phyloP scores from a whole-genome alignment of 2,888 invertebrate genomes.

The Notodonta dromedarius region DNA sequence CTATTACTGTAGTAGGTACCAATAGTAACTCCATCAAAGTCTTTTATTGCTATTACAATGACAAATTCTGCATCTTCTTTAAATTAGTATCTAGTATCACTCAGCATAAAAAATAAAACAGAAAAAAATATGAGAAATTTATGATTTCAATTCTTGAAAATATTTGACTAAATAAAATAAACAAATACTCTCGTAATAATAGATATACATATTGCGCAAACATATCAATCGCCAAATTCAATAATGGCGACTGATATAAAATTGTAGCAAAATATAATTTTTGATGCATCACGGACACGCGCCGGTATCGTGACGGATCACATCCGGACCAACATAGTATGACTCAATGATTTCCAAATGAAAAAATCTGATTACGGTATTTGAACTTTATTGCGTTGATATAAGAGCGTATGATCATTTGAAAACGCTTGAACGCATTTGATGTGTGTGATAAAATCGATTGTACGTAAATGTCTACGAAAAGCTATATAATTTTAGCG shows the following conservation, averaged over 20 bases:
- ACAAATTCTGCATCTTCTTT: too few relatives aligned
- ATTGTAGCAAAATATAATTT: constrained; percentile 31
- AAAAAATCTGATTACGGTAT: not conserved
- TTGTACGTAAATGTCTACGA: too few relatives aligned
- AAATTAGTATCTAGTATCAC: too few relatives aligned
- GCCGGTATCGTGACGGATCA: constrained; percentile 54
- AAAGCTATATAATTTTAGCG: too few relatives aligned
- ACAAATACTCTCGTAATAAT: too few relatives aligned
- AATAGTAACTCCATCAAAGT: too few relatives aligned
- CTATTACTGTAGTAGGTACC: too few relatives aligned
- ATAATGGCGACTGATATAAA: constrained; percentile 35
- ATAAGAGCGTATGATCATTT: constrained; percentile 27
- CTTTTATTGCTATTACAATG: too few relatives aligned
- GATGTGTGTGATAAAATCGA: constrained; percentile 26
- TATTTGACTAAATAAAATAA: too few relatives aligned
- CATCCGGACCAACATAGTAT: constrained; percentile 57
- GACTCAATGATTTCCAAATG: constrained; percentile 40
- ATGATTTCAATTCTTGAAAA: too few relatives aligned
- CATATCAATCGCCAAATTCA: constrained; percentile 33
- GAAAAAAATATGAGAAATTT: too few relatives aligned
- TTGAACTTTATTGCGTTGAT: constrained; percentile 8
- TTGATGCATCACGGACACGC: constrained; percentile 75
- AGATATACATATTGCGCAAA: constrained; percentile 13
- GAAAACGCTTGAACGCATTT: constrained; percentile 27
- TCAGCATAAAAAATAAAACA: too few relatives aligned